Evolutionary conservation across 92 coral and sea anemone species (phyloP).

Genomic region (Phymanthus crucifer): DNA sequence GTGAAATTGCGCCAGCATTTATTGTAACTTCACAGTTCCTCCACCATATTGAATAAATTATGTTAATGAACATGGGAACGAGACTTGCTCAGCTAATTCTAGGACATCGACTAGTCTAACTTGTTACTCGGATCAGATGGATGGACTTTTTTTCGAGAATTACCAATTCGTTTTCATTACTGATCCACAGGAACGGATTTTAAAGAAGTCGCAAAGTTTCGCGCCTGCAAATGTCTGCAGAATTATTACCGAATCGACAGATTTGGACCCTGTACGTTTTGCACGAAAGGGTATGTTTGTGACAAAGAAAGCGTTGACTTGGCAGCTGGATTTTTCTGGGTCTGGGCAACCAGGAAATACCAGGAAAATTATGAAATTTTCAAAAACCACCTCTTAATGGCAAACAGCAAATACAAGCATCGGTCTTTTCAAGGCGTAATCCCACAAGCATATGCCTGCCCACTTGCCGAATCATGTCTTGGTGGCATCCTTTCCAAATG

Average conservation of each 20-base stretch:
- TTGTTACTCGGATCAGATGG: too few relatives aligned
- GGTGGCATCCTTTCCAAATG: background rate
- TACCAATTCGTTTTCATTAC: too few relatives aligned
- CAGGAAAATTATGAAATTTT: background rate
- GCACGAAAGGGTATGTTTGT: conserved; percentile 6
- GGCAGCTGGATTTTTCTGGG: background rate
- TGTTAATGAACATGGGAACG: too few relatives aligned
- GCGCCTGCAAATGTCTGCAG: conserved; percentile 6
- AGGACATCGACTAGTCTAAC: too few relatives aligned
- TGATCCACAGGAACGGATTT: conserved; percentile 8
- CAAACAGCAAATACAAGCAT: background rate
- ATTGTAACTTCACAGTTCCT: too few relatives aligned
- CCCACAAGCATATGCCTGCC: background rate
- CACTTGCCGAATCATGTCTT: background rate
- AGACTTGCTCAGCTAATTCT: too few relatives aligned
- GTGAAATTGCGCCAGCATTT: too few relatives aligned
- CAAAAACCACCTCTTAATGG: background rate
- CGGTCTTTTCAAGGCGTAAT: background rate
- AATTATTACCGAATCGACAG: conserved; percentile 10
- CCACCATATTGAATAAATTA: too few relatives aligned
- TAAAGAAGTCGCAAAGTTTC: conserved; percentile 1
- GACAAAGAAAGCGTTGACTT: conserved; percentile 5
- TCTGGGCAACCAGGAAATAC: background rate
- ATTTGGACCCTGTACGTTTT: conserved; percentile 11
- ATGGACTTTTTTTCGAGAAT: too few relatives aligned